phyloP scores from a whole-genome alignment of 2,113 vertebrate genomes.

The Bos indicus region DNA sequence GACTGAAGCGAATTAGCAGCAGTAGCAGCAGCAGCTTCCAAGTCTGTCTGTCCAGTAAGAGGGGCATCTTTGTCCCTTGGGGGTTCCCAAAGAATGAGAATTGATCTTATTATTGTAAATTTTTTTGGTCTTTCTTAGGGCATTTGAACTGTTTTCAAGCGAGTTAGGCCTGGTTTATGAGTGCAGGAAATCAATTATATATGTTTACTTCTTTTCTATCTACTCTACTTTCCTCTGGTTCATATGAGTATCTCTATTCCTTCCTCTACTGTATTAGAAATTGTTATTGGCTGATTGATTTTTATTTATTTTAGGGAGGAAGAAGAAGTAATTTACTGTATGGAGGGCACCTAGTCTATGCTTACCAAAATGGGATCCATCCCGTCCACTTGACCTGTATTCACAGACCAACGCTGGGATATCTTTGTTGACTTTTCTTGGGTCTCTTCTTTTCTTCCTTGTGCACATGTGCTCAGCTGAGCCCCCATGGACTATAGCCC shows the following conservation, averaged over 20 bases:
- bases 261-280: not conserved
- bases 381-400: not conserved
- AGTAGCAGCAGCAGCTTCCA: not conserved
- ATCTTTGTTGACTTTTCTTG: not conserved
- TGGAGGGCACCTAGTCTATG: not conserved
- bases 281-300: not conserved
- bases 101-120: not conserved
- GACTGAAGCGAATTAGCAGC: too few species aligned
- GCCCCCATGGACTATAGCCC: not conserved
- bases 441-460: not conserved
- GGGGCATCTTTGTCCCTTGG: not conserved
- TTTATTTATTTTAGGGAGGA: not conserved
- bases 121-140: not conserved
- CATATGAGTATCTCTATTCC: not conserved
- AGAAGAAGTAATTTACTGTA: not conserved
- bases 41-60: not conserved
- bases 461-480: accelerated
- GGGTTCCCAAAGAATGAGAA: not conserved
- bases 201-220: not conserved
- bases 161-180: not conserved
- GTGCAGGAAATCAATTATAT: not conserved
- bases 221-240: not conserved
- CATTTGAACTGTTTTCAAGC: not conserved
- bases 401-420: not conserved
- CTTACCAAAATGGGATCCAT: not conserved